These are phyloP conservation scores for Lasius fuliginosus DNA, from an alignment of 2,888 invertebrate species.

Conservation along the genomic window DNA sequence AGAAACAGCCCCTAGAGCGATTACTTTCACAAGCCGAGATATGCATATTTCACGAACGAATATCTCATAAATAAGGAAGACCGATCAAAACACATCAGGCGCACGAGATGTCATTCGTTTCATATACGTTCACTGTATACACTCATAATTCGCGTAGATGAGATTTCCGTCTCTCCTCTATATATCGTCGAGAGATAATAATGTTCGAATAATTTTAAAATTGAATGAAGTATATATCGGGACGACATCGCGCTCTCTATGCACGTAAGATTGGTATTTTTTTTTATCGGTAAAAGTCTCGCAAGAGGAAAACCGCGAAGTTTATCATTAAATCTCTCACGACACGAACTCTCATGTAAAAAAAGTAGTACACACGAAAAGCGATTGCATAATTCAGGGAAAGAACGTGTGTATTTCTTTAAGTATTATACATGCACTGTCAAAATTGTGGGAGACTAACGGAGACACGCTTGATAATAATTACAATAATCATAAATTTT, in stretches of 20 bases:
- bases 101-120: background rate
- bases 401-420: slow-evolving; percentile 69
- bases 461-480: slow-evolving; percentile 3
- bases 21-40: background rate
- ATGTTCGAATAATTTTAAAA: background rate
- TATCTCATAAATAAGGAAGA: slow-evolving; percentile 17
- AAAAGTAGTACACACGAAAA: slow-evolving; percentile 80
- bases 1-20: background rate
- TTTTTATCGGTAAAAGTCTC: slow-evolving; percentile 51
- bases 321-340: slow-evolving; percentile 77
- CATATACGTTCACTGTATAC: background rate
- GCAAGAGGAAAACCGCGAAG: slow-evolving; percentile 62
- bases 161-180: background rate
- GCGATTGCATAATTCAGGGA: slow-evolving; percentile 75
- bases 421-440: slow-evolving; percentile 14
- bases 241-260: slow-evolving; percentile 13
- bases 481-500: background rate
- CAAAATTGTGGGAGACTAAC: background rate
- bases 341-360: slow-evolving; percentile 76
- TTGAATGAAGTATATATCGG: slow-evolving; percentile 21
- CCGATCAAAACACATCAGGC: background rate
- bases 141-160: background rate
- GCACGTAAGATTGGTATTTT: slow-evolving; percentile 44
- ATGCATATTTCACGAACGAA: slow-evolving; percentile 6
- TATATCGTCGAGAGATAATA: background rate